phyloP scores from a whole-genome alignment of 1,140 invertebrate species.

The Anastrepha ludens region DNA sequence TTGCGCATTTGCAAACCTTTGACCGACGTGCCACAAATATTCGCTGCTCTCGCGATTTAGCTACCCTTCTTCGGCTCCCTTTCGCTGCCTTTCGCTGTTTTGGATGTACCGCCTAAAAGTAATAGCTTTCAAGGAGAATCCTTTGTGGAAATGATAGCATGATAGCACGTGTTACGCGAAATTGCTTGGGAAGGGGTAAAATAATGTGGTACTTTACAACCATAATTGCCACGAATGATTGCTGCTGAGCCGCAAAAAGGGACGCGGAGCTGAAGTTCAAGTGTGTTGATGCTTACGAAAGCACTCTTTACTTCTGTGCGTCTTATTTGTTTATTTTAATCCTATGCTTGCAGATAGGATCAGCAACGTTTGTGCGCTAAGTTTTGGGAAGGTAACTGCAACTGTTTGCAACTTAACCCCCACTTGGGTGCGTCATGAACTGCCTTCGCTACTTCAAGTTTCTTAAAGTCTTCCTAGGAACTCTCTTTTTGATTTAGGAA shows the following conservation, averaged over 20 bases:
- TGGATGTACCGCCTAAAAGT: neutral
- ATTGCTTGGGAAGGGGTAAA: neutral
- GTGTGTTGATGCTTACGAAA: neutral
- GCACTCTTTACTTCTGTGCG: neutral
- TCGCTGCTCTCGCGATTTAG: slow-evolving; percentile 11
- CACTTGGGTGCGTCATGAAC: too few relatives aligned
- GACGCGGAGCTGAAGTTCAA: neutral
- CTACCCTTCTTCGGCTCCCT: neutral
- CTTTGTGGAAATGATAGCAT: neutral
- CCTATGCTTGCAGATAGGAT: too few relatives aligned
- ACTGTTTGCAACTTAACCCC: too few relatives aligned
- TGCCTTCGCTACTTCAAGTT: too few relatives aligned
- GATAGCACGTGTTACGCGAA: neutral
- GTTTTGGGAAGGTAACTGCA: too few relatives aligned
- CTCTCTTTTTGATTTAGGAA: too few relatives aligned
- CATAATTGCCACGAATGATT: slow-evolving; percentile 35
- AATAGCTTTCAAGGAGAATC: slow-evolving; percentile 29
- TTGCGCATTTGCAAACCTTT: slow-evolving; percentile 47
- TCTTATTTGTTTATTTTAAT: too few relatives aligned
- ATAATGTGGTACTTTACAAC: neutral
- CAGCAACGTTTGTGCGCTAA: too few relatives aligned
- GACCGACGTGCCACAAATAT: slow-evolving; percentile 20
- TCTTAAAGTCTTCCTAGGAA: too few relatives aligned
- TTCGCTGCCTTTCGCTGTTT: neutral
- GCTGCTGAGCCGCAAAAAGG: neutral